Evolutionary conservation across 2,797 vertebrate species (phyloP).

Genomic region (Crenichthys baileyi): DNA sequence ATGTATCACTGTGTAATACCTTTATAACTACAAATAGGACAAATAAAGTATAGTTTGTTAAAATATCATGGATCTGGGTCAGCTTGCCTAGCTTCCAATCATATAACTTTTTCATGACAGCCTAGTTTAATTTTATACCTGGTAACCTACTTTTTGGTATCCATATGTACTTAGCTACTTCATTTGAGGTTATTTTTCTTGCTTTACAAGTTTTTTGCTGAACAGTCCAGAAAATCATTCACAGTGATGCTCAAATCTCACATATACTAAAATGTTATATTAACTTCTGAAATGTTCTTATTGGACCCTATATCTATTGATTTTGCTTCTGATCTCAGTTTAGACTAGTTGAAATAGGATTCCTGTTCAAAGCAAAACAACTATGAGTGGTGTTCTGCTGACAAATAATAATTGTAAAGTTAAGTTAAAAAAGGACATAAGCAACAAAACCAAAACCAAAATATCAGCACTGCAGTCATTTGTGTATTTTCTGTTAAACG

Average conservation of each 20-base stretch:
- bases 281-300: not conserved
- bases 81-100: not conserved
- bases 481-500: not conserved
- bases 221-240: not conserved
- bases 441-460: not conserved
- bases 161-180: not conserved
- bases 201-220: not conserved
- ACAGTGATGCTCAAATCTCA: not conserved
- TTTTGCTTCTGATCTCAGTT: not conserved
- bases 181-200: not conserved
- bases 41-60: not conserved
- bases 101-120: not conserved
- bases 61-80: not conserved
- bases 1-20: not conserved
- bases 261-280: not conserved
- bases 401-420: no score
- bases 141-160: not conserved
- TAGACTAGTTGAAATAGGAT: not conserved
- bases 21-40: not conserved
- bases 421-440: not conserved
- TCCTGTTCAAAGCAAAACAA: no score
- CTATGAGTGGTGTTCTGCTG: no score
- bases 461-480: not conserved
- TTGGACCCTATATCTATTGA: not conserved
- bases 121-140: not conserved